Conservation (phyloP, 2,797 vertebrate species). For the Hyperoplus lanceolatus region DNA sequence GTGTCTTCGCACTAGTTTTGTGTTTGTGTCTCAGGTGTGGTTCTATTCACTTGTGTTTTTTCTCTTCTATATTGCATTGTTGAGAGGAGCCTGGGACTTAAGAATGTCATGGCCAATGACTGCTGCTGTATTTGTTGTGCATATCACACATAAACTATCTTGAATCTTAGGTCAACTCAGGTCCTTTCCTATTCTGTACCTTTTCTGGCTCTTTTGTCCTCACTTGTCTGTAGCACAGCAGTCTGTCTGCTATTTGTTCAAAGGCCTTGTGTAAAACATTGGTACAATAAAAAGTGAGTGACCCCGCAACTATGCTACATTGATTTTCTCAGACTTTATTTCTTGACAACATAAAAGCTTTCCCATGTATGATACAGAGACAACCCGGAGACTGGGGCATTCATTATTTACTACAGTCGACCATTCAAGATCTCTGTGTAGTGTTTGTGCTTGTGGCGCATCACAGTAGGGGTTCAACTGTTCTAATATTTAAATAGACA, state of each 20-base stretch:
- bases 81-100: too few species aligned
- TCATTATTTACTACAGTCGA: conserved; percentile 78
- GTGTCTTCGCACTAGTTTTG: too few species aligned
- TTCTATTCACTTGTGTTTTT: too few species aligned
- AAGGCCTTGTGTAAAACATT: conserved; percentile 56
- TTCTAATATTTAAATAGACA: conserved; percentile 52
- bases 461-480: conserved; percentile 17
- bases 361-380: conserved; percentile 80
- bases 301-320: conserved; percentile 55
- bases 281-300: conserved; percentile 59
- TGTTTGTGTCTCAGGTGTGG: too few species aligned
- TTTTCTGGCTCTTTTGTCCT: conserved; percentile 33
- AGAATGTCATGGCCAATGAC: too few species aligned
- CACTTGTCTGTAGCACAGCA: conserved; percentile 39
- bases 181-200: conserved; percentile 31
- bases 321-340: conserved; percentile 69
- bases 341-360: conserved; percentile 82
- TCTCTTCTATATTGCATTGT: too few species aligned
- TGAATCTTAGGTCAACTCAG: neutral
- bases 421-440: conserved; percentile 49
- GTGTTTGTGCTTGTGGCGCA: conserved; percentile 21
- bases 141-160: too few species aligned
- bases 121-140: too few species aligned
- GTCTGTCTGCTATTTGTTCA: conserved; percentile 63
- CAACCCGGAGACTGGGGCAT: conserved; percentile 64